Base-by-base conservation (phyloP, 2,888 invertebrate genomes). In the Papilio protenor region DNA sequence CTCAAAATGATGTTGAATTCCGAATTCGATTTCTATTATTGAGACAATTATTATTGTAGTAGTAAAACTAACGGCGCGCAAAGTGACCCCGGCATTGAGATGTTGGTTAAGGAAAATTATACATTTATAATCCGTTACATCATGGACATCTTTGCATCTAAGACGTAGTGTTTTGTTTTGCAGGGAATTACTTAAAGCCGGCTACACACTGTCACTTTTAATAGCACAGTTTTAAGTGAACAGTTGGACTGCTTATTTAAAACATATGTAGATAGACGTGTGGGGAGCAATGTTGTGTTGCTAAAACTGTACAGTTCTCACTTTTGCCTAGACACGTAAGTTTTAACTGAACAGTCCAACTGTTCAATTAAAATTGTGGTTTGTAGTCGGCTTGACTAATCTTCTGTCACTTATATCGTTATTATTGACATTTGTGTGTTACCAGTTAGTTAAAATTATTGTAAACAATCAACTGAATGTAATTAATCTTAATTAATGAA, bases 1-100 rank as follows among this genome's bases (percentile, higher is more conserved):
- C 16, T 18, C 23, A 18, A 52, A 49, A 49, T n/a, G 6, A 23
- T 47, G 23, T 16, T n/a, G n/a, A 40, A n/a, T 21, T 33, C 6
- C 33, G 33, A 33, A 33, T 33, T 33, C 3, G 33, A 33, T 33
- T 33, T 59, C n/a, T 23, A 74, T 61, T 14, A 40, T 11, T 11
- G 23, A 52, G 45, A 21, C 18, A 55, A 45, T 55, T 55, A 21
- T 21, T 55, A 52, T 33, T 75, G 69, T 55, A 69, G 40, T 55
- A 18, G 33, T 55, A 57, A 33, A 77, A 69, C 23, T 47, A 78
- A 78, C 73, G 81, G 78, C 81, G 81, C 79, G 80, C 84, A 80
- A 84, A 78, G 79, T 82, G 86, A 84, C 87, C 88, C 84, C 88
- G 88, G 88, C 89, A 89, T 89, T 91, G 89, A 87, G 85, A 80